Evolutionary conservation across 2,888 invertebrate species (phyloP).

Genomic region (Melinaea marsaeus): DNA sequence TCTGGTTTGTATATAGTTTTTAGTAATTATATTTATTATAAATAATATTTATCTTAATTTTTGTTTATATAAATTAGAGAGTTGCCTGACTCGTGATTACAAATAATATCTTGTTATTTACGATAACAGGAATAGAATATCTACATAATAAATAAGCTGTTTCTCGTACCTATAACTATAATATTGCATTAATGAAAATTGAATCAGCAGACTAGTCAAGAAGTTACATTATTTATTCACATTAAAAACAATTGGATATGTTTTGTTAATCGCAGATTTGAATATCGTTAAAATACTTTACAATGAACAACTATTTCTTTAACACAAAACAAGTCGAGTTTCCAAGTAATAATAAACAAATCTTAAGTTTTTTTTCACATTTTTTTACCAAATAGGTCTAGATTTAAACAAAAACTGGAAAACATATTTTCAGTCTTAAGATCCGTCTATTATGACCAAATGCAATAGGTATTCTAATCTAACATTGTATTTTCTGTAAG

Average conservation of each 20-base stretch:
- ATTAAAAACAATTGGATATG: slow-evolving; percentile 9
- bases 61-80: no score
- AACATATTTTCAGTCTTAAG: slow-evolving; percentile 64
- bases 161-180: slow-evolving; percentile 6
- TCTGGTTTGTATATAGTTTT: no score
- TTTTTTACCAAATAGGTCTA: slow-evolving; percentile 26
- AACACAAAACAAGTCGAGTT: slow-evolving; percentile 24
- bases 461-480: slow-evolving; percentile 36
- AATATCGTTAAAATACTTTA: no score
- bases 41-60: no score
- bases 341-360: slow-evolving; percentile 57
- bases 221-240: slow-evolving; percentile 6
- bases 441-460: slow-evolving; percentile 66
- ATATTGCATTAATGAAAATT: slow-evolving; percentile 6
- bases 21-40: no score
- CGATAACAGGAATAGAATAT: background rate
- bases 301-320: slow-evolving; percentile 13
- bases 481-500: slow-evolving; percentile 35
- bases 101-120: no score
- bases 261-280: slow-evolving; percentile 1
- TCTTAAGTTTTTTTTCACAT: slow-evolving; percentile 57
- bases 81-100: no score
- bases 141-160: background rate
- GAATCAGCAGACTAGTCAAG: slow-evolving; percentile 4
- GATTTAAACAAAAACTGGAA: background rate